A percentile compares a stretch with the other conserved stretches of the same genome.
Evolutionary conservation across 2,113 vertebrate species (phyloP).

Genomic region (Phaetusa simplex): DNA sequence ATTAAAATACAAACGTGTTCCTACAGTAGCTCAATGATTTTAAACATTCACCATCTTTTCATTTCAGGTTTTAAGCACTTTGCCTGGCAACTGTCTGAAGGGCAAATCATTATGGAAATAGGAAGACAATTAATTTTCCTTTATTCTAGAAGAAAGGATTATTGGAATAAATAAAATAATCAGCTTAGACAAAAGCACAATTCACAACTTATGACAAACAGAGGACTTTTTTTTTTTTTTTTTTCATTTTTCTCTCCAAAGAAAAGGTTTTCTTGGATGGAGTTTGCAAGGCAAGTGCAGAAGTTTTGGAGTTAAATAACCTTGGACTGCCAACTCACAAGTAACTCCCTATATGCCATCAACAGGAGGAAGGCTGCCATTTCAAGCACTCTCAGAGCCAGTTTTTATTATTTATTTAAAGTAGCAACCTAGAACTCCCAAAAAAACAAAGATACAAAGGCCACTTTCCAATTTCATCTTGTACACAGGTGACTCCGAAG

Average conservation of each 20-base stretch:
- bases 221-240: neutral
- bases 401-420: neutral
- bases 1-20: conserved; percentile 34
- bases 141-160: conserved; percentile 58
- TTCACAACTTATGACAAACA: conserved; percentile 30
- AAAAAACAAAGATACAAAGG: neutral
- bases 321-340: neutral
- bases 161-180: conserved; percentile 70
- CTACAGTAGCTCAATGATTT: conserved; percentile 8
- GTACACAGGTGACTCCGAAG: neutral
- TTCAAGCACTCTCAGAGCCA: neutral
- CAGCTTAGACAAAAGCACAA: conserved; percentile 59
- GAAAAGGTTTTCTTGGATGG: neutral
- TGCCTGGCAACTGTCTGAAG: conserved; percentile 58
- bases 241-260: neutral
- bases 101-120: conserved; percentile 41
- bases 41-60: conserved; percentile 45
- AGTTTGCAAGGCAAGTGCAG: neutral
- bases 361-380: neutral
- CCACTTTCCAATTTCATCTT: neutral
- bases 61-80: conserved; percentile 31
- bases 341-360: neutral
- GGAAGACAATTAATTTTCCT: conserved; percentile 56
- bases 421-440: neutral
- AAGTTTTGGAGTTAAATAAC: conserved; percentile 35